Conservation (phyloP, 2,888 invertebrate genomes). For the Plusia festucae region DNA sequence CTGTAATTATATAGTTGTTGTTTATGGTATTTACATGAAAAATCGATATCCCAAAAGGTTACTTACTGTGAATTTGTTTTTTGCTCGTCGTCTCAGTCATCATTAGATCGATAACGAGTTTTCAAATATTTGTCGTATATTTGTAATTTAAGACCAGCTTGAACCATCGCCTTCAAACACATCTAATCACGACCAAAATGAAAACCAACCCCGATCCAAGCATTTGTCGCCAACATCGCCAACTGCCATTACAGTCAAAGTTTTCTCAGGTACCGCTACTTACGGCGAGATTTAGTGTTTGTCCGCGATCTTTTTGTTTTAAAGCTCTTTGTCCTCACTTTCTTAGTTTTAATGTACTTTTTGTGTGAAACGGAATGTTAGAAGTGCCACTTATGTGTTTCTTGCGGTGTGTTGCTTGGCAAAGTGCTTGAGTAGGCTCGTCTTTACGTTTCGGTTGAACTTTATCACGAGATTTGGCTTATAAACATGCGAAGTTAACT, state of each 20-base stretch:
- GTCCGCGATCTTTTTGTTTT: slow-evolving; percentile 56
- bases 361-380: slow-evolving; percentile 49
- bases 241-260: slow-evolving; percentile 45
- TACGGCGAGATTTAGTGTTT: slow-evolving; percentile 52
- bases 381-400: slow-evolving; percentile 50
- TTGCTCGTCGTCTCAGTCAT: too few relatives aligned
- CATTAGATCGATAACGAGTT: too few relatives aligned
- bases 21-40: too few relatives aligned
- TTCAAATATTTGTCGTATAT: too few relatives aligned
- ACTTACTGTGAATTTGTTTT: too few relatives aligned
- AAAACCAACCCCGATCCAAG: slow-evolving; percentile 29
- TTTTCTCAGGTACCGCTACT: slow-evolving; percentile 53
- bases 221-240: slow-evolving; percentile 45
- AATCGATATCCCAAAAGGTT: too few relatives aligned
- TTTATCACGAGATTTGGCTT: slow-evolving; percentile 6
- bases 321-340: slow-evolving; percentile 38
- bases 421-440: slow-evolving; percentile 13
- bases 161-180: background rate
- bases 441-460: background rate
- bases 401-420: slow-evolving; percentile 32
- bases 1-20: too few relatives aligned
- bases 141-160: too few relatives aligned
- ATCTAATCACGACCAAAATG: slow-evolving; percentile 13
- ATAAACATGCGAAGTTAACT: background rate
- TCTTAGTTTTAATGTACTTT: slow-evolving; percentile 61